Evolutionary conservation across 2,888 invertebrate species (phyloP).

Genomic region (Crioceris asparagi): DNA sequence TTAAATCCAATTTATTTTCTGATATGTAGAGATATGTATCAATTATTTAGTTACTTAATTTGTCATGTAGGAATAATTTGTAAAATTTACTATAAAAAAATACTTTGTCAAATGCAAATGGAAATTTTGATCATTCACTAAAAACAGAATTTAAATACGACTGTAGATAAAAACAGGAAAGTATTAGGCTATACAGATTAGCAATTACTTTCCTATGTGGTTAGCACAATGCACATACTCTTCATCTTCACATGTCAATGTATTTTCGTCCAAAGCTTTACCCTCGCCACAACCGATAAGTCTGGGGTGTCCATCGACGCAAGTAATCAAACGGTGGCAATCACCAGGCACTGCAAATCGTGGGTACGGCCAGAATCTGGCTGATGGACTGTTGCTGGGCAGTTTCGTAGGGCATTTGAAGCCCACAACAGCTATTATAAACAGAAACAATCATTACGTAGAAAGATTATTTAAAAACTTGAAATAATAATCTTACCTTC

Average conservation of each 20-base stretch:
- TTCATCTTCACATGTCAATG: constrained; percentile 74
- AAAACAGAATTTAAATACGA: no score
- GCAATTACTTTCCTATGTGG: constrained; percentile 26
- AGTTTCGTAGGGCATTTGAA: constrained; percentile 86
- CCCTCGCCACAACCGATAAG: constrained; percentile 80
- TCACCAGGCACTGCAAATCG: constrained; percentile 82
- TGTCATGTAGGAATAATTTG: no score
- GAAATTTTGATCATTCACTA: no score
- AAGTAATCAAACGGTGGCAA: constrained; percentile 78
- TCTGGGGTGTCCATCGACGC: constrained; percentile 81
- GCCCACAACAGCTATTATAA: constrained; percentile 77
- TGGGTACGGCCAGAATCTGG: constrained; percentile 88
- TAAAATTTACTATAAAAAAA: no score
- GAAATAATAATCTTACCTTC: constrained; percentile 50
- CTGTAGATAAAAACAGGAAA: not conserved
- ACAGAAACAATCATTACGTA: not conserved
- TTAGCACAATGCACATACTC: constrained; percentile 41
- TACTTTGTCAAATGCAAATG: no score
- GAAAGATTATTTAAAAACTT: not conserved
- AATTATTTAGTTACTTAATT: no score
- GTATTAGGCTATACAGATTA: not conserved
- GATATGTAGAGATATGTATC: no score
- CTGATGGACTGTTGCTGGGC: constrained; percentile 67
- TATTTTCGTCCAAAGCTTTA: constrained; percentile 74
- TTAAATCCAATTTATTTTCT: no score